Conservation (phyloP, 2,797 vertebrate species). For the Lagorchestes hirsutus region DNA sequence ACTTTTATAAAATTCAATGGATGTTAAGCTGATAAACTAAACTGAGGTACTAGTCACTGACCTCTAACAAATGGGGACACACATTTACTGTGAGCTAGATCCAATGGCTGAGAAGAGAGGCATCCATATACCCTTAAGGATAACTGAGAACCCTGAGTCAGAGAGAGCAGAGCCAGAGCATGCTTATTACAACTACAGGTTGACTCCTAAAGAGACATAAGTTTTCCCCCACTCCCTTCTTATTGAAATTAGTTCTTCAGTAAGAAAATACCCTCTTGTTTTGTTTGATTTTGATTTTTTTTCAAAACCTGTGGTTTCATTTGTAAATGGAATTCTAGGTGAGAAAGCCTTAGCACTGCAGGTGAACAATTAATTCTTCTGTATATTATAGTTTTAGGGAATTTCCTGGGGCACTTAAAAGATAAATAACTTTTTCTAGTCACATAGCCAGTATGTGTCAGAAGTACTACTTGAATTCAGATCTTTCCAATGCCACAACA, state of each 20-base stretch:
- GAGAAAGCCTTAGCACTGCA: neutral
- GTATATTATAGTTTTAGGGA: neutral
- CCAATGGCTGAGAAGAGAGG: neutral
- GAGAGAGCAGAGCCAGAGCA: neutral
- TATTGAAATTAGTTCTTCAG: neutral
- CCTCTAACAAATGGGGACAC: neutral
- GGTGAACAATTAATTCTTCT: neutral
- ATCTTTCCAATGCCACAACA: neutral
- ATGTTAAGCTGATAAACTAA: neutral
- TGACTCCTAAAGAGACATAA: neutral
- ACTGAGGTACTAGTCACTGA: no score
- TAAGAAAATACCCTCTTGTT: neutral
- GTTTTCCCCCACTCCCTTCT: neutral
- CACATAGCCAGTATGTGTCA: neutral
- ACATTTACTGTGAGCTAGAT: neutral
- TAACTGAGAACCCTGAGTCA: neutral
- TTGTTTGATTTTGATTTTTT: neutral
- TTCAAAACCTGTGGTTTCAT: neutral
- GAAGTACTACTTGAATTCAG: neutral
- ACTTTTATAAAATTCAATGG: neutral
- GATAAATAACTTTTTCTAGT: neutral
- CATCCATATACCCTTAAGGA: neutral
- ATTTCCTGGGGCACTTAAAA: neutral
- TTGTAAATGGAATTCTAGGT: neutral
- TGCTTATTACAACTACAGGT: neutral